These are phyloP conservation scores for Mormyrus proboscirostris DNA, from an alignment of 2,797 vertebrate species.

Conservation along the genomic window DNA sequence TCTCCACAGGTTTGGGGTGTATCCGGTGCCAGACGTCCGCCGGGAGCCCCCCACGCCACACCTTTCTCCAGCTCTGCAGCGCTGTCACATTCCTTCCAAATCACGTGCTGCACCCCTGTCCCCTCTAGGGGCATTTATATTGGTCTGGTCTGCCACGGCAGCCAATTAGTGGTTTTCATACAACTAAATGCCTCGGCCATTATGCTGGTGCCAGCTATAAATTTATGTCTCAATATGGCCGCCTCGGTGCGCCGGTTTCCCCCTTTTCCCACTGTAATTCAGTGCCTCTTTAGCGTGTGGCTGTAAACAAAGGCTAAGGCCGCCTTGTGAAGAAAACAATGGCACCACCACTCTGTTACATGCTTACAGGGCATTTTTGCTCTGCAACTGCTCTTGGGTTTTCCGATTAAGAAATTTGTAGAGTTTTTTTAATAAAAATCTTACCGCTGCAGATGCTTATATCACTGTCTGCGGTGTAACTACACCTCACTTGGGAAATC, in stretches of 20 bases:
- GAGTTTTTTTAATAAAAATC: background rate
- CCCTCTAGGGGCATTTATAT: constrained; percentile 6
- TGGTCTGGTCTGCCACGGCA: constrained; percentile 12
- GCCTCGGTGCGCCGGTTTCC: background rate
- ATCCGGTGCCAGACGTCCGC: background rate
- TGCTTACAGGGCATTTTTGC: background rate
- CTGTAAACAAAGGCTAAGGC: constrained; percentile 3
- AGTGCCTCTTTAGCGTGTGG: background rate
- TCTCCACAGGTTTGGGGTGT: background rate
- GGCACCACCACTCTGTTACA: background rate
- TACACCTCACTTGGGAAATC: background rate
- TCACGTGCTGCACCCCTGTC: constrained; percentile 3
- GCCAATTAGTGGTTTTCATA: constrained; percentile 24
- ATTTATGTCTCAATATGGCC: constrained; percentile 6
- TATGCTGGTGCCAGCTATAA: constrained; percentile 18
- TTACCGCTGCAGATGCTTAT: background rate
- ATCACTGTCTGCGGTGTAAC: background rate
- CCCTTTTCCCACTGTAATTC: background rate
- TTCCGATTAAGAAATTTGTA: background rate
- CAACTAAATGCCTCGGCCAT: constrained; percentile 7
- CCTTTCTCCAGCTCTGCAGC: background rate
- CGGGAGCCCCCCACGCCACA: background rate
- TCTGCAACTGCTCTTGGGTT: background rate
- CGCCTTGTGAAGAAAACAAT: background rate
- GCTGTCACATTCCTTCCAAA: background rate